These are phyloP conservation scores for Lepisosteus osseus DNA, from an alignment of 2,113 vertebrate species.

Conservation along the genomic window DNA sequence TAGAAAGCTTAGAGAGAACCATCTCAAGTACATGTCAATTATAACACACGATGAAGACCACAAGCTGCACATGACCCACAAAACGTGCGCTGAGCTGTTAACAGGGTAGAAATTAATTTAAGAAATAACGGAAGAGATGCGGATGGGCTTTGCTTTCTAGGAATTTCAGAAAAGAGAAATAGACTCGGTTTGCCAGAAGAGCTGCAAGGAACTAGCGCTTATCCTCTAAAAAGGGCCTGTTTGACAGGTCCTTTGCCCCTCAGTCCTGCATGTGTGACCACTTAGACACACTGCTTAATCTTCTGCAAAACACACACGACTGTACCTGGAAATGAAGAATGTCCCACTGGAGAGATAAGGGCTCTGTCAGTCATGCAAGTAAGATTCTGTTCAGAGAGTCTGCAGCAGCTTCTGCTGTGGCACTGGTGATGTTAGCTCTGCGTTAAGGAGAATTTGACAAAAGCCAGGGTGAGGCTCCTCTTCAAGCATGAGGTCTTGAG, in stretches of 20 bases:
- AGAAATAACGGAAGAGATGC: not conserved
- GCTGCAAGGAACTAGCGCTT: not conserved
- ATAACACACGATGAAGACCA: not conserved
- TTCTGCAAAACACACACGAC: not conserved
- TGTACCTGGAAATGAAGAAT: not conserved
- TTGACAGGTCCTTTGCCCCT: not conserved
- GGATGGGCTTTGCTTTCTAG: not conserved
- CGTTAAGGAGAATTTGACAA: not conserved
- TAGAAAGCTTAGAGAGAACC: not conserved
- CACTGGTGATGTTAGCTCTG: not conserved
- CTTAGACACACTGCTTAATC: not conserved
- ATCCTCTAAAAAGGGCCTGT: not conserved
- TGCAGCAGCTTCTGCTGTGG: not conserved
- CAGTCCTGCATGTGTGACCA: not conserved
- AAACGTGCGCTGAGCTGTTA: not conserved
- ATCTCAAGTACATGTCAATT: not conserved
- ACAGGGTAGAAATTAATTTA: not conserved
- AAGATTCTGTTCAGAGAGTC: not conserved
- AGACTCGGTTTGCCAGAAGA: no score
- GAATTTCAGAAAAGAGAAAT: not conserved
- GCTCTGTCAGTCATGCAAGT: no score
- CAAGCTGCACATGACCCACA: not conserved
- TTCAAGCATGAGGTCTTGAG: conserved; percentile 44
- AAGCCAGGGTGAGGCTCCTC: conserved; percentile 21
- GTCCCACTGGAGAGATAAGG: no score